Evolutionary conservation across 2,888 invertebrate species (phyloP).

Genomic region (Xanthorhoe designata): DNA sequence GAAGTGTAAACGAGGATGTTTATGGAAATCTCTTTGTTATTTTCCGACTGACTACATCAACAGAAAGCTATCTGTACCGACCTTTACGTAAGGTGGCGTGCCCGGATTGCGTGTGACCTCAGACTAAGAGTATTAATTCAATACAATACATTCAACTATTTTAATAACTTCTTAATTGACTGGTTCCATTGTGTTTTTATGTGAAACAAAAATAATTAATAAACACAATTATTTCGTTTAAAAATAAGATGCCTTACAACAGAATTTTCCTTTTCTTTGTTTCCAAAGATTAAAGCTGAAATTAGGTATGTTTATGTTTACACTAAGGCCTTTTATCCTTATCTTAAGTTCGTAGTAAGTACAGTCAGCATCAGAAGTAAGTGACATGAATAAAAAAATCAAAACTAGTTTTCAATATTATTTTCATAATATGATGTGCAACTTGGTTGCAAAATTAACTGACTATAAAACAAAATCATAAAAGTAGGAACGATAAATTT

Average conservation of each 20-base stretch:
- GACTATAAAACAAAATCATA: no score
- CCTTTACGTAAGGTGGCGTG: constrained; percentile 52
- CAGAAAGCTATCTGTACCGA: constrained; percentile 31
- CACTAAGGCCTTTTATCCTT: constrained; percentile 11
- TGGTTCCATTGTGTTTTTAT: constrained; percentile 22
- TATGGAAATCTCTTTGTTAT: constrained; percentile 42
- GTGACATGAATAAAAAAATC: no score
- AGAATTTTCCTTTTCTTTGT: constrained; percentile 9
- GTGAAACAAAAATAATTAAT: constrained; percentile 9
- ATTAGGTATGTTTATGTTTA: constrained; percentile 1
- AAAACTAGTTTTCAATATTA: no score
- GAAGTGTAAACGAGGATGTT: constrained; percentile 37
- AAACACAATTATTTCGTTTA: neutral
- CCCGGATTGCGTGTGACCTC: constrained; percentile 46
- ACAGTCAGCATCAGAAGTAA: no score
- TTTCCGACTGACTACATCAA: constrained; percentile 33
- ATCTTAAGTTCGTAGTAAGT: constrained; percentile 5
- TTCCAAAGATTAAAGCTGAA: constrained; percentile 2
- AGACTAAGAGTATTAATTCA: constrained; percentile 36
- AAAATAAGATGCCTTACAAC: neutral
- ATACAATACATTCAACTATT: constrained; percentile 46
- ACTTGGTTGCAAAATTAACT: no score
- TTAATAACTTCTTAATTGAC: constrained; percentile 48
- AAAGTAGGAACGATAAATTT: no score
- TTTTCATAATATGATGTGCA: no score